Base-by-base conservation (phyloP, 30 jellyfish, hydroid and myxozoan genomes). In the Mastigias papua region DNA sequence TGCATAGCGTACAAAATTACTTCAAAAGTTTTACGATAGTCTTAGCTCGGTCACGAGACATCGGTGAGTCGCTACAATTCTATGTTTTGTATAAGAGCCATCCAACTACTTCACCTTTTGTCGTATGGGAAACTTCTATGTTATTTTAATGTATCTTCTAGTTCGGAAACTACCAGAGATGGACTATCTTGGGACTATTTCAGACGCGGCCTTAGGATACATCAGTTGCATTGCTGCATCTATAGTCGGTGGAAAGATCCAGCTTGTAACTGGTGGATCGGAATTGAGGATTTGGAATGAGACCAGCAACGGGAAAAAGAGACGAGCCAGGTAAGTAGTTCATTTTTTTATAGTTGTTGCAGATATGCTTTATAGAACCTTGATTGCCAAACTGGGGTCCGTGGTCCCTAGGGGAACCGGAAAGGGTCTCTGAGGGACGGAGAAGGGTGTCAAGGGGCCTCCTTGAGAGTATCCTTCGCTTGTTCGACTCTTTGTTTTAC, bases 201-300 rank as follows among this genome's bases (percentile, higher is more conserved):
- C 93, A 35, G 97, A 88, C 33, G 82, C 31, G n/a, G 33, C 77
- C 63, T 48, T 87, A 6, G 96, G 96, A 77, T 90, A 87, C 69
- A 82, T 87, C 46, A 87, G 81, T 54, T 64, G 86, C 46, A 75
- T 87, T n/a, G 49, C 87, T 13, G 90, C 96, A 27, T 67, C 90
- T 20, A 1, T 69, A 65, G 62, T 34, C 26, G 86, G 69, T 23
- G 96, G 90, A 49, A 87, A 87, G 75, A 75, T 93, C 15, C 68
- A 84, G 61, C 73, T 93, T 35, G 90, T 93, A 7, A 93, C 98
- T 2, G 98, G 97, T 29, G 98, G 98, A 22, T 37, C 97, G 0
- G 93, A 93, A 61, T 90, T 93, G 46, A 80, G 97, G 64, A 88
- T 88, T 48, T 93, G 98, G 98, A 79, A 84, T 61, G 96, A 93